Percentiles rank a stretch among this genome's conserved stretches.
Evolutionary conservation across 2,113 vertebrate species (phyloP).

Genomic region (Hucho hucho): DNA sequence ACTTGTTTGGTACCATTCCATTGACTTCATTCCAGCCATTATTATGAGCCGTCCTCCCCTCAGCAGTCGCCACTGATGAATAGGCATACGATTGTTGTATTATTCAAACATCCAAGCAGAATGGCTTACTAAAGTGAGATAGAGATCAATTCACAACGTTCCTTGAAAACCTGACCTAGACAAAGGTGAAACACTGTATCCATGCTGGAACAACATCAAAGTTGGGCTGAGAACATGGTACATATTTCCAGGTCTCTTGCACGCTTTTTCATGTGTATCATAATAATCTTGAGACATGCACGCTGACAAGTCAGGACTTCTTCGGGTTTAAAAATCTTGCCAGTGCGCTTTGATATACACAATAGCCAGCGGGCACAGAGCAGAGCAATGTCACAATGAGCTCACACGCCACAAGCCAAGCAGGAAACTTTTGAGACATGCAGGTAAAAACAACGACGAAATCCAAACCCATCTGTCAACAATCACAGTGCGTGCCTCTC

Average conservation of each 20-base stretch:
- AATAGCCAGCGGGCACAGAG: constrained; percentile 41
- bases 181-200: constrained; percentile 34
- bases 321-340: neutral
- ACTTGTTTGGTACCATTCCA: too few relatives aligned
- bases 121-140: neutral
- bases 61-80: too few relatives aligned
- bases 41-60: too few relatives aligned
- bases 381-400: constrained; percentile 17
- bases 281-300: constrained; percentile 36
- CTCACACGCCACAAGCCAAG: constrained; percentile 43
- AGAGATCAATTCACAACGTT: neutral
- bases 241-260: constrained; percentile 48
- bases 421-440: constrained; percentile 41
- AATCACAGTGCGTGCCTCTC: constrained; percentile 12
- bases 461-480: constrained; percentile 50
- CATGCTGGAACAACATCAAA: constrained; percentile 35
- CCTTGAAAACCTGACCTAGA: neutral
- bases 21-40: too few relatives aligned
- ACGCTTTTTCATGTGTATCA: constrained; percentile 44
- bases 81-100: too few relatives aligned
- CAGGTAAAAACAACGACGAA: constrained; percentile 24
- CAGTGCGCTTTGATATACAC: constrained; percentile 29
- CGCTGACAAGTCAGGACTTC: constrained; percentile 42
- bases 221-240: constrained; percentile 6
- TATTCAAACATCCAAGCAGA: neutral